Evolutionary conservation across 2,888 invertebrate genomes (phyloP).

Genomic region (Cylloceria caligata): DNA sequence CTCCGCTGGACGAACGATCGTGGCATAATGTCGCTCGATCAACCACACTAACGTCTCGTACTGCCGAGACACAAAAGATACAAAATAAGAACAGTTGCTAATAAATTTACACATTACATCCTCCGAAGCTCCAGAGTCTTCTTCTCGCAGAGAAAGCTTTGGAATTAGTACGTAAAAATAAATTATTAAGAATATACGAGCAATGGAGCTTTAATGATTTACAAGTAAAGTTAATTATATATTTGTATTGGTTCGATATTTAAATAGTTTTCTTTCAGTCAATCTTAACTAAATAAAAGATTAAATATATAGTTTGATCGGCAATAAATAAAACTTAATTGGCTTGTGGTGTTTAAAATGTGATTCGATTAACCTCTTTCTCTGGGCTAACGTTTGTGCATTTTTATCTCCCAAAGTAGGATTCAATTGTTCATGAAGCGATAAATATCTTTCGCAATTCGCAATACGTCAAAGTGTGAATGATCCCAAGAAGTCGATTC

Average conservation of each 20-base stretch:
- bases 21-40: slow-evolving; percentile 39
- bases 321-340: too few relatives aligned
- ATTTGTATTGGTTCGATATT: too few relatives aligned
- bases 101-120: slow-evolving; percentile 3
- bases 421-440: not conserved
- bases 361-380: too few relatives aligned
- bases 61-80: not conserved
- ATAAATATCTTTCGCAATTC: not conserved
- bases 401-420: not conserved
- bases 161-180: not conserved
- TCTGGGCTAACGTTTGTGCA: too few relatives aligned
- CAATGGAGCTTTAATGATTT: not conserved
- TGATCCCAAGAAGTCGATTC: not conserved
- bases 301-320: too few relatives aligned
- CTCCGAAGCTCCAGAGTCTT: not conserved
- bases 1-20: not conserved
- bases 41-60: not conserved
- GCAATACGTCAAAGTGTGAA: not conserved
- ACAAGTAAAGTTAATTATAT: too few relatives aligned
- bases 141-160: not conserved
- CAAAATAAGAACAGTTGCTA: not conserved
- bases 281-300: too few relatives aligned
- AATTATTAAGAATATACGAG: not conserved
- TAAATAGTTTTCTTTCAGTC: too few relatives aligned
- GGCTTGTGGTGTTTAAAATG: too few relatives aligned